Conservation (phyloP, 2,888 invertebrate genomes). For the Slavum lentiscoides region DNA sequence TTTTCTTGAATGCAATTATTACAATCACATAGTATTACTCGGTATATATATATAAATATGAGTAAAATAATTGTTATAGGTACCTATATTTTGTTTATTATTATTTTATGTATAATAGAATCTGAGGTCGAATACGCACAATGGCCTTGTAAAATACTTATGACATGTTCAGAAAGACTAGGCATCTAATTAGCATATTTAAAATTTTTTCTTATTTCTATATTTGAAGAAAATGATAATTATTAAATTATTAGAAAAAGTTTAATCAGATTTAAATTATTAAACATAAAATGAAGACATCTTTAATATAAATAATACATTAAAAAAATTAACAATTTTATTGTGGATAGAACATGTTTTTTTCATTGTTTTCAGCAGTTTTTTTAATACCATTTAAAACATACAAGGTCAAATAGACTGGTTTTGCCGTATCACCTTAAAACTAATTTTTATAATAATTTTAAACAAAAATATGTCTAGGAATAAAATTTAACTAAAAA, state of each 20-base stretch:
- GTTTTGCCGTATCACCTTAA: constrained; percentile 17
- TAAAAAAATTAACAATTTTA: not conserved
- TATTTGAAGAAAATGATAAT: not conserved
- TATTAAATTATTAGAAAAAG: not conserved
- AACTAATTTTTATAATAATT: not conserved
- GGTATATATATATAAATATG: constrained; percentile 3
- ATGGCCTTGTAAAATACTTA: constrained; percentile 35
- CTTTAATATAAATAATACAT: not conserved
- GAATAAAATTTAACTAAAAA: no score
- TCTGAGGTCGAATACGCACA: constrained; percentile 26
- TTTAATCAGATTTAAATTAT: not conserved
- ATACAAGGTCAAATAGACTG: constrained; percentile 33
- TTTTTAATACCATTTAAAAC: not conserved
- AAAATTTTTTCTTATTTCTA: not conserved
- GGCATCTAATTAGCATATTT: constrained; percentile 11
- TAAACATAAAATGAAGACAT: not conserved
- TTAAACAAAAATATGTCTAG: no score
- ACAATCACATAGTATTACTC: constrained; percentile 11
- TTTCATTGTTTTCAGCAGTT: not conserved
- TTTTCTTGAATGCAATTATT: not conserved
- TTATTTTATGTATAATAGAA: constrained; percentile 24
- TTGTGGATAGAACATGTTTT: not conserved
- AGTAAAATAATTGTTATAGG: constrained; percentile 26
- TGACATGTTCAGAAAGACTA: constrained; percentile 29
- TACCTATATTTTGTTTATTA: not conserved